Evolutionary conservation across 2,113 vertebrate species (phyloP).

Genomic region (Gymnorhina tibicen): DNA sequence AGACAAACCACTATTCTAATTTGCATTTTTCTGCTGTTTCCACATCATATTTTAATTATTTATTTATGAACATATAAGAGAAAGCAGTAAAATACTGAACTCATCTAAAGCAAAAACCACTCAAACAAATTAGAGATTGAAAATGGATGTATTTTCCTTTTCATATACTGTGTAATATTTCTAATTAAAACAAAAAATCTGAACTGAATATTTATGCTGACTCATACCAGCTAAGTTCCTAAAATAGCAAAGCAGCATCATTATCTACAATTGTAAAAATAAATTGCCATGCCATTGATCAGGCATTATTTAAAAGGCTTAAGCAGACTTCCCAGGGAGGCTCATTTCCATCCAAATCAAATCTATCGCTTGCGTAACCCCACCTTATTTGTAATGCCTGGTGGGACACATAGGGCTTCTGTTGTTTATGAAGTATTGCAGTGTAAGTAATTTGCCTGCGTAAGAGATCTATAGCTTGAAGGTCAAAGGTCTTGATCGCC

Average conservation of each 20-base stretch:
- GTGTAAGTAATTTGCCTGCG: constrained; percentile 71
- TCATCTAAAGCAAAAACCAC: background rate
- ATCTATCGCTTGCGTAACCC: background rate
- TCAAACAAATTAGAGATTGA: background rate
- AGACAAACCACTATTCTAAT: background rate
- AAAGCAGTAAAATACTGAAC: background rate
- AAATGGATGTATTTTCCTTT: background rate
- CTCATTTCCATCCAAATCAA: constrained; percentile 57
- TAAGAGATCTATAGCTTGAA: constrained; percentile 67
- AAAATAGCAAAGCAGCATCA: background rate
- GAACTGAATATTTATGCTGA: background rate
- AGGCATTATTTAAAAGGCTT: constrained; percentile 40
- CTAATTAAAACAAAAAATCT: background rate
- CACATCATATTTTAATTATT: background rate
- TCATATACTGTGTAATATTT: background rate
- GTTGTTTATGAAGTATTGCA: constrained; percentile 68
- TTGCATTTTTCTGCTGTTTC: background rate
- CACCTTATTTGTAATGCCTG: constrained; percentile 54
- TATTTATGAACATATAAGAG: background rate
- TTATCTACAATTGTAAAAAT: background rate
- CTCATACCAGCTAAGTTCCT: background rate
- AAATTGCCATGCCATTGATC: background rate
- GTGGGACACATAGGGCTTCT: constrained; percentile 43
- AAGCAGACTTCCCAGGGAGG: constrained; percentile 28
- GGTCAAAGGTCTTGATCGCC: constrained; percentile 51